Conservation (phyloP, 2,797 vertebrate species). For the Phalloptychus januarius region DNA sequence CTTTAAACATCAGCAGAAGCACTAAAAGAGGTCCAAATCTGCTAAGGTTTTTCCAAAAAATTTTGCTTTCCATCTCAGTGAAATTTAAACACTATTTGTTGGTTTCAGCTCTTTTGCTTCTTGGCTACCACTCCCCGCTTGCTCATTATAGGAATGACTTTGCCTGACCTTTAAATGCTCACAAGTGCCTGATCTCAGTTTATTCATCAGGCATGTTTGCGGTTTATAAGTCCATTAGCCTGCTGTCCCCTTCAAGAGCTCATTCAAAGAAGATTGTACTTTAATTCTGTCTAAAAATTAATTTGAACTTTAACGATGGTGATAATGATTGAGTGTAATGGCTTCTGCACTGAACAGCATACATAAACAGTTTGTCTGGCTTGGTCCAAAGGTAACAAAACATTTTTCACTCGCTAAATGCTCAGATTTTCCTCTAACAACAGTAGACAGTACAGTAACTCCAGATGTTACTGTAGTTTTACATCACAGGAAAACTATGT, state of each 20-base stretch:
- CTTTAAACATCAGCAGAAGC: background rate
- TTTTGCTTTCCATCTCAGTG: background rate
- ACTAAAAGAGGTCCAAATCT: background rate
- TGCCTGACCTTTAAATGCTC: background rate
- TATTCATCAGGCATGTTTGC: conserved; percentile 3
- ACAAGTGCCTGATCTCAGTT: background rate
- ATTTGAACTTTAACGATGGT: conserved; percentile 1
- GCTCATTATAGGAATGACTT: conserved; percentile 8
- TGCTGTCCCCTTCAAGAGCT: conserved; percentile 10
- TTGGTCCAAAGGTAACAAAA: conserved; percentile 1
- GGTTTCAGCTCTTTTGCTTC: background rate
- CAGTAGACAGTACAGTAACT: no score
- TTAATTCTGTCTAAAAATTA: conserved; percentile 6
- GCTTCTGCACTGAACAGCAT: conserved; percentile 8
- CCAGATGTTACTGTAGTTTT: background rate
- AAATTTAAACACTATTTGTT: background rate
- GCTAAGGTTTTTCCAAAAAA: background rate
- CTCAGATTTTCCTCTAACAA: background rate
- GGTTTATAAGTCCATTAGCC: conserved; percentile 7
- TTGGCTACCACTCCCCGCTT: background rate
- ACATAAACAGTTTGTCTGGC: background rate
- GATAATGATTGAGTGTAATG: conserved; percentile 1
- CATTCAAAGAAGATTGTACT: background rate
- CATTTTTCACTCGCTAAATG: background rate
- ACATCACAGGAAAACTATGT: background rate